phyloP scores from a whole-genome alignment of 2,888 invertebrate species.

The Marasmarcha lunaedactyla region DNA sequence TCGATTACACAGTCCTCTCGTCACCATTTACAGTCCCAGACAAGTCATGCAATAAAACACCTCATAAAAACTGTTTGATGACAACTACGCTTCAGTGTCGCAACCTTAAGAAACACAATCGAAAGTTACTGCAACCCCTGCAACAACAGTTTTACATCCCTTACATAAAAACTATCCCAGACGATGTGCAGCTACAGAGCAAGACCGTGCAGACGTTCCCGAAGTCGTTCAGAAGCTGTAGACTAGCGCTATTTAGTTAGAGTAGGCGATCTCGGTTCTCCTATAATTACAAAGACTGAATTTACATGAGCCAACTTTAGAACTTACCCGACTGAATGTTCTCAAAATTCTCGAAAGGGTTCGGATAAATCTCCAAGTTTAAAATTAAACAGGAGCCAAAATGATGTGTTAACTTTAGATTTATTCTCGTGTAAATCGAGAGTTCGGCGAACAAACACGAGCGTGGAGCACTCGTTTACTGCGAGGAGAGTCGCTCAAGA shows the following conservation, averaged over 20 bases:
- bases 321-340: constrained; percentile 6
- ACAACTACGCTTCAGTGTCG: constrained; percentile 18
- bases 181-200: constrained; percentile 21
- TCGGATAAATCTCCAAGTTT: not conserved
- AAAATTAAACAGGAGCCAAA: constrained; percentile 18
- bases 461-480: constrained; percentile 38
- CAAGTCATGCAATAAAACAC: constrained; percentile 41
- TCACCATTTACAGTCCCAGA: constrained; percentile 43
- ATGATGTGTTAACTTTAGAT: constrained; percentile 24
- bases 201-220: constrained; percentile 26
- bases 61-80: constrained; percentile 41
- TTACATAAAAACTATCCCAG: not conserved
- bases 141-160: not conserved
- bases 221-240: constrained; percentile 33
- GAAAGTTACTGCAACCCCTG: not conserved
- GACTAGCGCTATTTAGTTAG: constrained; percentile 29
- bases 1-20: constrained; percentile 61
- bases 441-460: constrained; percentile 50
- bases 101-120: constrained; percentile 19
- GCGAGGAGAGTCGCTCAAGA: constrained; percentile 40
- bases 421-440: constrained; percentile 30
- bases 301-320: not conserved
- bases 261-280: constrained; percentile 37
- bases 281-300: constrained; percentile 17
- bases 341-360: constrained; percentile 10